phyloP scores from a whole-genome alignment of 92 coral and sea anemone genomes.

The Umimayanthus chanpuru region DNA sequence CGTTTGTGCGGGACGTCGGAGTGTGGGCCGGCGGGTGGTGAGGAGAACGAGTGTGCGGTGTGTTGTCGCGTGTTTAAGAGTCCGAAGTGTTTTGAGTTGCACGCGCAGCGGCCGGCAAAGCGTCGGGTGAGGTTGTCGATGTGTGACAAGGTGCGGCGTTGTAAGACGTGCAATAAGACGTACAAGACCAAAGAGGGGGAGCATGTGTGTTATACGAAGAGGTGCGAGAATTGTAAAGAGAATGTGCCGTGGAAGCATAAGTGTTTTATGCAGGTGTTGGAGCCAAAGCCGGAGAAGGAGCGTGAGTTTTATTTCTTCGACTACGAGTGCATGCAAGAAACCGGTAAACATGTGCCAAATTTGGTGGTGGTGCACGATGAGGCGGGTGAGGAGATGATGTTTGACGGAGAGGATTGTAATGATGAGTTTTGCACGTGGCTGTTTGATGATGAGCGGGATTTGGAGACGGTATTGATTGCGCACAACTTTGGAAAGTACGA shows the following conservation, averaged over 20 bases:
- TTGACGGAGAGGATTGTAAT: not conserved
- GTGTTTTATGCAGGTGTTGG: not conserved
- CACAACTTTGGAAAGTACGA: not conserved
- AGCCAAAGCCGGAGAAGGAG: not conserved
- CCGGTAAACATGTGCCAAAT: not conserved
- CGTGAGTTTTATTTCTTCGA: not conserved
- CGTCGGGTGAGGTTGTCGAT: not conserved
- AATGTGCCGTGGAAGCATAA: not conserved
- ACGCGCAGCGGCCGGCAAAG: not conserved
- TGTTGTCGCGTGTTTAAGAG: not conserved
- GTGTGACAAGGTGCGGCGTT: not conserved
- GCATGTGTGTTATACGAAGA: not conserved
- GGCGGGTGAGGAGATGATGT: not conserved
- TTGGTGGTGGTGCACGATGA: not conserved
- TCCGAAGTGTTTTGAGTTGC: not conserved
- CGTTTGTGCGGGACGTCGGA: not conserved
- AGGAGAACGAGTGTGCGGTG: not conserved
- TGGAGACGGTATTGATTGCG: not conserved
- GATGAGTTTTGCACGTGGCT: not conserved
- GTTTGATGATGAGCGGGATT: not conserved
- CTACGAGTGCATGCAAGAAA: not conserved
- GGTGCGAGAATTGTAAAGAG: not conserved
- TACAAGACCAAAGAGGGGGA: rapidly evolving
- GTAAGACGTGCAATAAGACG: not conserved
- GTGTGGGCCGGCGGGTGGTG: not conserved